Evolutionary conservation across 1,140 invertebrate species (phyloP), one percentile per base, ranked within the genome.

Genomic region (Cydia amplana): DNA sequence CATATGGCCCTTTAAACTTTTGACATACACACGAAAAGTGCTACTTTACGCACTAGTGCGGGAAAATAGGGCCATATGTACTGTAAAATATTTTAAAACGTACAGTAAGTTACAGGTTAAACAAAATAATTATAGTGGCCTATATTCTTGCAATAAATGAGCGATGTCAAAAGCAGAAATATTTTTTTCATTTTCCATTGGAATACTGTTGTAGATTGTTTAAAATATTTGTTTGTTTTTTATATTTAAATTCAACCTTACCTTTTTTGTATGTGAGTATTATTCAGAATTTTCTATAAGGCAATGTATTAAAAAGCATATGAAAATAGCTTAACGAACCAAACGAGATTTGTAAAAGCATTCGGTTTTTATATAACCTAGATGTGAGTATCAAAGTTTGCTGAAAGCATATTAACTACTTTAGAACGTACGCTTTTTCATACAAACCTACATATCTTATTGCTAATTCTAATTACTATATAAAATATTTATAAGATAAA

Each of bases 381-480:
- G n/a, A 23, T 20, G 20, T 20, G 55, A 60, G n/a, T 60, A 70
- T 74, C 32, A 74, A 74, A 73, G 75, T 77, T 81, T 72, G 80
- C 76, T 80, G 76, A 81, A 88, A 91, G 85, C 86, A 85, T 32
- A 67, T 83, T 86, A 85, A 85, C 86, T 90, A 91, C 80, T 91
- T 91, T 91, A 91, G 90, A 91, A 91, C 88, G 79, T 85, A 85
- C 90, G 90, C 90, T 91, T 91, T 89, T 83, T 79, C 64, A 67
- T 60, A 60, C 67, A 77, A 70, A 75, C 65, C 65, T 70, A 70
- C 65, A 70, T n/a, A 36, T 36, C 32, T 70, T 70, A 70, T 10
- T 18, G 36, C 28, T 70, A 70, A 70, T 36, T 40, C n/a, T n/a
- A 67, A 1, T 25, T 40, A 12, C 36, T 70, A 23, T 67, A 32